Base-by-base conservation (phyloP, 2,797 vertebrate genomes). In the Meda fulgida region DNA sequence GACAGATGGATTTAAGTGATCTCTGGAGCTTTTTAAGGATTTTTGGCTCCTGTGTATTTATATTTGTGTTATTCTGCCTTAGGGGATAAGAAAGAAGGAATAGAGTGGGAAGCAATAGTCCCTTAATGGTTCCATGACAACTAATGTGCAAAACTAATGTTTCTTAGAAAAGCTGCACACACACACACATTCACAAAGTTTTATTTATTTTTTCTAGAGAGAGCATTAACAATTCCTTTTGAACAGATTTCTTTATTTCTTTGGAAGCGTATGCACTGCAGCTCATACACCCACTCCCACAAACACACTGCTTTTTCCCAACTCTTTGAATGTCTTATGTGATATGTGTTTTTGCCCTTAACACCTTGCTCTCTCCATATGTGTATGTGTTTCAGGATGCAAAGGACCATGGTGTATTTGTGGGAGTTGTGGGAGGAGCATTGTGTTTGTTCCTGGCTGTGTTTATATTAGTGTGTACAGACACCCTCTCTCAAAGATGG, bases 391-490 rank as follows among this genome's bases (percentile, higher is more conserved):
- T 84, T 79, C 93, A 97, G 97, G 87, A 60, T 0, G 89, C 91
- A 0, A 2, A 0, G 26, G 1, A 88, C 0, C 95, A 97, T 89
- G 93, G 87, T 65, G 92, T 92, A 81, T 95, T 98, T 92, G 92
- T 97, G 89, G 91, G 89, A 16, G 96, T 95, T 21, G 96, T 97
- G 31, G 95, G 96, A 85, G 66, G 92, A 84, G 95, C 95, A 38
- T 93, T 99, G 46, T 92, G 87, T 3, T 89, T 98, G 89, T 99
- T 98, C 86, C 91, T 96, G 58, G 90, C 89, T 2, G 94, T 98
- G 85, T 98, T 96, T 19, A 70, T 96, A 69, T 93, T 99, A 92
- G 94, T 98, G 53, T 99, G 96, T 5, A 90, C 94, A 0, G 98
- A 98, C 70, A 93, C 95, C 11, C 93, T 98, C 0, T 93, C 96